Evolutionary conservation across 2,888 invertebrate species (phyloP), one percentile per base, ranked within the genome.

Genomic region (Lasioglossum villosulum): DNA sequence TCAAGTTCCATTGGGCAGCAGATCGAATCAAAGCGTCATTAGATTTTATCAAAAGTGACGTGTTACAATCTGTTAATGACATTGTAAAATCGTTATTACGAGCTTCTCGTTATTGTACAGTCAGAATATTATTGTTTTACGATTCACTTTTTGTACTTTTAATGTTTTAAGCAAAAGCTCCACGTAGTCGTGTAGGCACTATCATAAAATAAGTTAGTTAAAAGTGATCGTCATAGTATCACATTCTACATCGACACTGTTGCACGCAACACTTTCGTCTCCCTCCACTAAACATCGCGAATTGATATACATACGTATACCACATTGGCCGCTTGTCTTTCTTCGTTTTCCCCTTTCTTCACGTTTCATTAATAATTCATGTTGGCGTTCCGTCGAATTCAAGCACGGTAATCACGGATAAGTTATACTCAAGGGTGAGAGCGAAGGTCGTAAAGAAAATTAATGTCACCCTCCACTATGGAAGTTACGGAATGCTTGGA

Each of bases 281-380:
- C 70, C 27, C 52, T 52, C 23, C 80, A 14, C 63, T 70, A 56
- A 78, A 83, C 78, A 52, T 66, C 78, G 19, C 27, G n/a, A 34
- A 84, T 63, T 79, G 66, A 77, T 77, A 71, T 59, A 75, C 81
- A 71, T 59, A 75, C 81, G 48, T 27, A 30, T 19, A 16, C 30
- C 66, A 66, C 78, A 81, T 84, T 80, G 39, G 27, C 59, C 27
- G 12, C 75, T 68, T 76, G 83, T 83, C 74, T 68, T 42, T 34
- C 23, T 42, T 70, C 72, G 81, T 76, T 52, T 78, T 73, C 63
- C 66, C 75, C 27, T 52, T 52, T 52, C 39, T 56, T 63, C 76
- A 27, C 72, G 75, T 84, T 75, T 75, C 70, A 88, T 90, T 88
- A 88, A 90, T 90, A 89, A 89, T 91, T 90, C 90, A 89, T 89